These are phyloP conservation scores for Hydrozoanthus tunicans DNA, from an alignment of 64 coral and sea anemone genomes.

Conservation along the genomic window DNA sequence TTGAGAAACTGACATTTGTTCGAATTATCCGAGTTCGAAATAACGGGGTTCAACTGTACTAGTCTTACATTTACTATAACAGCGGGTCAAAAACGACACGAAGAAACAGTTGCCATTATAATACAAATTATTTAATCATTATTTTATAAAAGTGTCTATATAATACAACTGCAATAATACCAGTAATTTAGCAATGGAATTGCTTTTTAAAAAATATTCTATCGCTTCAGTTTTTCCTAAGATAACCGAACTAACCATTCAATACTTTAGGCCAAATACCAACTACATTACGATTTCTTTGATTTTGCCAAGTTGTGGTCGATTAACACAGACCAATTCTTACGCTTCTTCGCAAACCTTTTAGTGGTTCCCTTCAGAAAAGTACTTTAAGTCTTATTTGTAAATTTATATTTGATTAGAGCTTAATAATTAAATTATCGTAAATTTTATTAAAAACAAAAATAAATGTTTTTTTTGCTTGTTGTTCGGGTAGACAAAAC, in stretches of 20 bases:
- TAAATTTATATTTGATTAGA: too few species aligned
- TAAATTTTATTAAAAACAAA: too few species aligned
- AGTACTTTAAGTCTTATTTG: too few species aligned
- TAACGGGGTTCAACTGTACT: too few species aligned
- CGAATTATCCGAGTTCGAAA: too few species aligned
- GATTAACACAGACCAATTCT: background rate
- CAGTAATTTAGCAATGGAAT: background rate
- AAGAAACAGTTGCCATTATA: background rate
- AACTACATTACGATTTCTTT: background rate
- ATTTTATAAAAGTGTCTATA: constrained; percentile 29
- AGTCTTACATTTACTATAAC: too few species aligned
- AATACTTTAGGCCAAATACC: background rate
- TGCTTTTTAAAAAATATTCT: constrained; percentile 23
- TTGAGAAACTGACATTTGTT: too few species aligned
- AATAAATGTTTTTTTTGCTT: too few species aligned
- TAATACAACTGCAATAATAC: background rate
- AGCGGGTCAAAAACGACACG: background rate
- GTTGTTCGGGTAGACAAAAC: too few species aligned
- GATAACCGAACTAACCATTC: background rate
- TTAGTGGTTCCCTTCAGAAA: too few species aligned
- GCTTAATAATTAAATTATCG: too few species aligned
- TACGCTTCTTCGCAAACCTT: too few species aligned
- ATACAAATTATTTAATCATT: constrained; percentile 23
- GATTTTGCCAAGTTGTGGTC: background rate
- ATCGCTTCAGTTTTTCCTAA: background rate